Conservation (phyloP, 2,888 invertebrate genomes). For the Cabera pusaria region DNA sequence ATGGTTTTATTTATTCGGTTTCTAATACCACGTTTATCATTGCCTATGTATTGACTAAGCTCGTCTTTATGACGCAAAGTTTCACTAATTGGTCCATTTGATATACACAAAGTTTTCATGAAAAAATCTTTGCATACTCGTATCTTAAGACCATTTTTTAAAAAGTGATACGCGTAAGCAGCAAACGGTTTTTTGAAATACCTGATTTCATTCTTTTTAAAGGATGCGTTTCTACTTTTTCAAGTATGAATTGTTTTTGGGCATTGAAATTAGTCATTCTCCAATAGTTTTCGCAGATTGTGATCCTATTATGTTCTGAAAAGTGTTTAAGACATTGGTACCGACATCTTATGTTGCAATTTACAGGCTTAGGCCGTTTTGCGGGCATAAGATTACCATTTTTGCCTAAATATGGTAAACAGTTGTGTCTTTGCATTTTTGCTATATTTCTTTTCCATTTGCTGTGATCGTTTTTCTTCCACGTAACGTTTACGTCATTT, state of each 20-base stretch:
- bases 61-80: constrained; percentile 12
- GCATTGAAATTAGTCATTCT: background rate
- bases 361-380: background rate
- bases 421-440: background rate
- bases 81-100: constrained; percentile 23
- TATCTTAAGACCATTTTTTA: constrained; percentile 6
- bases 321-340: background rate
- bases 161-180: constrained; percentile 14
- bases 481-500: background rate
- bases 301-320: background rate
- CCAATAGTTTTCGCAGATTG: constrained; percentile 1
- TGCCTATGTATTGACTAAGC: background rate
- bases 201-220: constrained; percentile 6
- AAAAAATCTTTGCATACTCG: constrained; percentile 21
- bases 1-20: background rate
- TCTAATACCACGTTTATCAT: constrained; percentile 3
- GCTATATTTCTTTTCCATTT: background rate
- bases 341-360: background rate
- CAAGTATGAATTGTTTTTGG: background rate
- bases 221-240: background rate
- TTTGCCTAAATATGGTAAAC: background rate
- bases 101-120: constrained; percentile 22
- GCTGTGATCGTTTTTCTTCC: background rate
- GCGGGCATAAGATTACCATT: background rate
- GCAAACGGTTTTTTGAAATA: constrained; percentile 14